Evolutionary conservation across 2,113 vertebrate species (phyloP).

Genomic region (Nerophis lumbriciformis): DNA sequence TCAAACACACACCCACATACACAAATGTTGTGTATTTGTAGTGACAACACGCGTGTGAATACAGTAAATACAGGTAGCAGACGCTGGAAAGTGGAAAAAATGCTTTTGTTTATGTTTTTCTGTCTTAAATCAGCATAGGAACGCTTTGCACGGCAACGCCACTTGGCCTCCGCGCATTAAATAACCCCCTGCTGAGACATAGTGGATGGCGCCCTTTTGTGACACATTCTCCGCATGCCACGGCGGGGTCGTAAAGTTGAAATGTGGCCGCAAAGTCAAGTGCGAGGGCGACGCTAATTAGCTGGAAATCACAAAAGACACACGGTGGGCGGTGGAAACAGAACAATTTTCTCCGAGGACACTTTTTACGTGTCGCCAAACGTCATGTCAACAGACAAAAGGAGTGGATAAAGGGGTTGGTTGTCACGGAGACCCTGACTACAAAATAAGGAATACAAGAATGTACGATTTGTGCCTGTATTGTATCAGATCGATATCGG

Average conservation of each 20-base stretch:
- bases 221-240: constrained; percentile 28
- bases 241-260: not conserved
- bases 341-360: too few species aligned
- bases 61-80: not conserved
- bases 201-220: not conserved
- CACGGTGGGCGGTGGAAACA: not conserved
- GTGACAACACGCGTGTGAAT: not conserved
- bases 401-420: too few species aligned
- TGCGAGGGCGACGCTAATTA: not conserved
- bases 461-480: too few species aligned
- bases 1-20: not conserved
- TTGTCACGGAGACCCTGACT: too few species aligned
- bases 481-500: too few species aligned
- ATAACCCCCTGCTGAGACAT: not conserved
- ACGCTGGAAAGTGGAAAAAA: not conserved
- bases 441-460: too few species aligned
- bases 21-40: not conserved
- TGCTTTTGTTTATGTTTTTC: constrained; percentile 24
- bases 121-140: not conserved
- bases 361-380: too few species aligned
- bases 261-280: not conserved
- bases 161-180: not conserved
- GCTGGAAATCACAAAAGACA: not conserved
- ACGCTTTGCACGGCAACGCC: too few species aligned
- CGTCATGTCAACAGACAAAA: too few species aligned